A percentile compares a stretch with the other conserved stretches of the same genome.
These are phyloP conservation scores for Ciconia nigra DNA, from an alignment of 2,797 vertebrate genomes.

Conservation along the genomic window DNA sequence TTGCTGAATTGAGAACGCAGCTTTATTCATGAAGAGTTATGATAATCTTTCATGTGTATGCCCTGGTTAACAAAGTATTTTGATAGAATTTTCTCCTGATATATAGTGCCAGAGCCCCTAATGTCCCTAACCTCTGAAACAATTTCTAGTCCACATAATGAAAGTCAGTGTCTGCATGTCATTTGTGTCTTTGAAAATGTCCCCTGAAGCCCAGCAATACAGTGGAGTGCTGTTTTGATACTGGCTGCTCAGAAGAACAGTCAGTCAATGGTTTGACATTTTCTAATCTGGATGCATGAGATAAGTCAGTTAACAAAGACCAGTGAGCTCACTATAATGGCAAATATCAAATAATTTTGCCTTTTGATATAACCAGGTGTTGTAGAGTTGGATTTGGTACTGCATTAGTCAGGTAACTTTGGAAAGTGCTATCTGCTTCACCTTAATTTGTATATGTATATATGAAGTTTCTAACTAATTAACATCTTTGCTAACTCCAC, in stretches of 20 bases:
- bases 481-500: not conserved
- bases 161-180: not conserved
- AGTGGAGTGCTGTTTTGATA: not conserved
- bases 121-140: not conserved
- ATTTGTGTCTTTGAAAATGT: not conserved
- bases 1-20: not conserved
- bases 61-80: not conserved
- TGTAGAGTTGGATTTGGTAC: not conserved
- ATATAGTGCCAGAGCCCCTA: not conserved
- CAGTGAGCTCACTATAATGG: not conserved
- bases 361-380: not conserved
- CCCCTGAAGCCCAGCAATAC: not conserved
- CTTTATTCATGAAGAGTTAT: not conserved
- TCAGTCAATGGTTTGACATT: conserved; percentile 8
- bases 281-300: not conserved
- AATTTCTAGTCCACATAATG: not conserved
- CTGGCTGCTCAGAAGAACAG: not conserved
- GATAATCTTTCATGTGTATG: not conserved
- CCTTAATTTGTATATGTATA: not conserved
- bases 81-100: not conserved
- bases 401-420: not conserved
- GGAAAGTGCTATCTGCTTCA: not conserved
- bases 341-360: not conserved
- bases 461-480: not conserved
- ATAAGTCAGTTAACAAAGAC: not conserved